These are phyloP conservation scores for Mustelus asterias DNA, from an alignment of 2,113 vertebrate species.

Conservation along the genomic window DNA sequence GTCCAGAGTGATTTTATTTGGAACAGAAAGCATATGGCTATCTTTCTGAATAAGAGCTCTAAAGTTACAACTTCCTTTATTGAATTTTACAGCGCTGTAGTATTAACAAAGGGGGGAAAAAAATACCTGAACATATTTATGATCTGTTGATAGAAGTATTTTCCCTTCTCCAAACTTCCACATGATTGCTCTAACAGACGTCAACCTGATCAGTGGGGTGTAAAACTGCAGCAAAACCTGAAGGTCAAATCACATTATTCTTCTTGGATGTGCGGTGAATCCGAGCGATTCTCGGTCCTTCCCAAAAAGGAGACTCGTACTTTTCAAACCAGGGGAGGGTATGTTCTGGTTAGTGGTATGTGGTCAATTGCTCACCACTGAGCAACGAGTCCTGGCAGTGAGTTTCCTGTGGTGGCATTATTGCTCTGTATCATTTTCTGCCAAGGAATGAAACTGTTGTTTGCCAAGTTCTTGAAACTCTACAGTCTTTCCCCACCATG, in stretches of 20 bases:
- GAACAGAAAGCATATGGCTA: neutral
- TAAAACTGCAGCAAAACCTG: neutral
- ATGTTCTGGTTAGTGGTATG: neutral
- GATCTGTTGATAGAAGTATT: neutral
- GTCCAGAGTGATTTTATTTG: neutral
- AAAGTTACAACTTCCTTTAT: constrained; percentile 1
- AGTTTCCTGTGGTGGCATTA: neutral
- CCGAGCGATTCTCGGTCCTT: neutral
- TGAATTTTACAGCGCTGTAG: neutral
- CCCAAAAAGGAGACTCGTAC: neutral
- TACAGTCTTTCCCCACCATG: neutral
- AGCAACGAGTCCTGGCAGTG: neutral
- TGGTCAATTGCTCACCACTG: neutral
- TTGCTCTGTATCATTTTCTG: neutral
- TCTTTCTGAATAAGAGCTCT: neutral
- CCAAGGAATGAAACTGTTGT: neutral
- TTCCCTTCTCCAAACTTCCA: neutral
- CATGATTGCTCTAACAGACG: neutral
- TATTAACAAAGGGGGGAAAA: neutral
- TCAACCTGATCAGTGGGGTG: neutral
- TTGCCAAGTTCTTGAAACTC: neutral
- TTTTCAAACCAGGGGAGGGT: neutral
- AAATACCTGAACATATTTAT: neutral
- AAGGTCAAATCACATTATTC: neutral
- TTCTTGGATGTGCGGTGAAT: neutral